A percentile compares a stretch with the other conserved stretches of the same genome.
These are phyloP conservation scores for Liopterus haemorrhoidalis DNA, from an alignment of 2,888 invertebrate genomes.

Conservation along the genomic window DNA sequence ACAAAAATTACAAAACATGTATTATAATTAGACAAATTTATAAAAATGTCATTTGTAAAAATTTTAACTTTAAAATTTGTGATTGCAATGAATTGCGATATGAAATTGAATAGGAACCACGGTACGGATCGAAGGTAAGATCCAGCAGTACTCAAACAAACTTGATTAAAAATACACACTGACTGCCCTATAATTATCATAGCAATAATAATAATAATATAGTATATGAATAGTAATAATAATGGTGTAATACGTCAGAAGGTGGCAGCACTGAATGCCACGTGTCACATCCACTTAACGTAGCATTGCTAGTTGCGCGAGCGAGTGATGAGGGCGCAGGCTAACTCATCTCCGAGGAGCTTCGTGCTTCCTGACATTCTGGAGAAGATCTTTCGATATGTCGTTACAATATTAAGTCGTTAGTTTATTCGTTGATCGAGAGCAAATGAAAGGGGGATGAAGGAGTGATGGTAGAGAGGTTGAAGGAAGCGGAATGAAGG, in stretches of 20 bases:
- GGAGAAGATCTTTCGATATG: no score
- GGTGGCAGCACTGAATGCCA: slow-evolving; percentile 40
- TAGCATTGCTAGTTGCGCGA: slow-evolving; percentile 43
- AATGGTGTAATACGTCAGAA: slow-evolving; percentile 48
- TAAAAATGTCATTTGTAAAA: slow-evolving; percentile 20
- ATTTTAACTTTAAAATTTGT: slow-evolving; percentile 19
- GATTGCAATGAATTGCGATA: slow-evolving; percentile 41
- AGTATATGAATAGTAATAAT: slow-evolving; percentile 50
- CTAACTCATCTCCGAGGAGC: no score
- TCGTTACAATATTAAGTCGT: background rate
- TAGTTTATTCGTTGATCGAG: no score
- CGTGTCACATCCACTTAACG: slow-evolving; percentile 46
- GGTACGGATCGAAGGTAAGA: slow-evolving; percentile 38
- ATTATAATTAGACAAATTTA: slow-evolving; percentile 13
- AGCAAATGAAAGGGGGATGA: no score
- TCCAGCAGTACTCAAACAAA: slow-evolving; percentile 40
- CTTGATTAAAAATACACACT: slow-evolving; percentile 43
- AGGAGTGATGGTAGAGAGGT: no score
- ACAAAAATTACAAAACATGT: no score
- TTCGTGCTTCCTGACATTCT: no score
- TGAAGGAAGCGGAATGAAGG: background rate
- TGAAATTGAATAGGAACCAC: slow-evolving; percentile 48
- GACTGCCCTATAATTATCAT: slow-evolving; percentile 40
- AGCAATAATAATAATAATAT: slow-evolving; percentile 41
- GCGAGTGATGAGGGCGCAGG: slow-evolving; percentile 26